Base-by-base conservation (phyloP, 2,113 vertebrate species). In the Rhagologus leucostigma region DNA sequence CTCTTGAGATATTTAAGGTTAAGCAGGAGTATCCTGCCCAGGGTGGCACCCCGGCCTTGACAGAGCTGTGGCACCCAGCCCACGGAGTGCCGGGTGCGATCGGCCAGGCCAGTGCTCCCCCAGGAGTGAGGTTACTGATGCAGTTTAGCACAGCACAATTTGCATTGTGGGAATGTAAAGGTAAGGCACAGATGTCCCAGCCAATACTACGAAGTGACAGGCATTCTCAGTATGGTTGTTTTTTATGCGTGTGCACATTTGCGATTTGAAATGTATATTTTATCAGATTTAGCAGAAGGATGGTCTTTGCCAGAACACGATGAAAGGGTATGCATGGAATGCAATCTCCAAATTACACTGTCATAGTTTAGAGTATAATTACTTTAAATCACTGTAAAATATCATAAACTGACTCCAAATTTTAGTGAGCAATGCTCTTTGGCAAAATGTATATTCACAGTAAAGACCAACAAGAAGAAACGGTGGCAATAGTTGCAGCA, bases 111-210 rank as follows among this genome's bases (percentile, higher is more conserved):
- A 69, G 16, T 0, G 2, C 33, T 73, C 41, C 47, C 27, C 50
- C 13, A 49, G 39, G 14, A 27, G 13, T 11, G 50, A 84, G 52
- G 60, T 7, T 37, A 41, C 55, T 12, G 37, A 64, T 50, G 37
- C 17, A n/a, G 64, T 37, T 47, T 6, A 47, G 62, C 64, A 53
- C 23, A 11, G 5, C 37, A 19, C 29, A 41, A 17, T 29, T 32
- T 24, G 16, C 49, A 64, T 3, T 35, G 67, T 30, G 21, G 13
- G 29, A 19, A 13, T n/a, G 35, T 9, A 55, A 86, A 88, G 19
- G 50, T 7, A 69, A 73, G 77, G n/a, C n/a, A n/a, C 20, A 0
- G 0, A 37, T 18, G 50, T 3, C 50, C 59, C 0, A 0, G 37
- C 22, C 80, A 49, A 46, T 0, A 5, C 37, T 39, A 46, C 0